Evolutionary conservation across 53 echinoderm and acorn worm genomes (phyloP).

Genomic region (Temnopleurus reevesii): DNA sequence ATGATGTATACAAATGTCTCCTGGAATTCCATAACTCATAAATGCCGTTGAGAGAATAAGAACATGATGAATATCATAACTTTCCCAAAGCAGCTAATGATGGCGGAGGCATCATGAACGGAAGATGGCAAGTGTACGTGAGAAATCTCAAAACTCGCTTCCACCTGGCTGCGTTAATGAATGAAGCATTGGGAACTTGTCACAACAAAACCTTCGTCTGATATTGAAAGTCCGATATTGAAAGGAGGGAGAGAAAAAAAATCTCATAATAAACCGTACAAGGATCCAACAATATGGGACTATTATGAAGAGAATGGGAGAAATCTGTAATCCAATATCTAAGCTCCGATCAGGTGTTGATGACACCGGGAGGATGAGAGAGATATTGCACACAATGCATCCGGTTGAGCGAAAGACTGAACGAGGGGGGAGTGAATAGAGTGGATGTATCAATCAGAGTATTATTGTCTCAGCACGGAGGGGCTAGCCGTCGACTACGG

Average conservation of each 20-base stretch:
- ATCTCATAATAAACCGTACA: constrained; percentile 30
- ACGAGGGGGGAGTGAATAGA: neutral
- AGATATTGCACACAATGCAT: constrained; percentile 37
- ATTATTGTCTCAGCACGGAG: constrained; percentile 35
- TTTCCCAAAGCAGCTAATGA: neutral
- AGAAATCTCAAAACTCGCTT: neutral
- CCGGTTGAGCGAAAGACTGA: constrained; percentile 35
- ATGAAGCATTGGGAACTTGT: neutral
- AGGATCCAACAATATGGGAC: constrained; percentile 4
- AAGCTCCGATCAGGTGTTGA: neutral
- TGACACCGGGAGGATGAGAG: neutral
- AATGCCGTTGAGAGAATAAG: neutral
- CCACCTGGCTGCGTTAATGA: constrained; percentile 23
- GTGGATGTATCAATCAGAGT: constrained; percentile 32
- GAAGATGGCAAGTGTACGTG: neutral
- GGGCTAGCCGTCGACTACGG: neutral
- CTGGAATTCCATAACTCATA: neutral
- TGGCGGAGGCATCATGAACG: neutral
- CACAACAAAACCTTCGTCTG: neutral
- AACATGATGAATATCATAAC: neutral
- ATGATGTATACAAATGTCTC: constrained; percentile 1
- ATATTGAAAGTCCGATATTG: no score
- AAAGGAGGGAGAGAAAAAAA: no score
- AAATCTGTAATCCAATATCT: constrained; percentile 14
- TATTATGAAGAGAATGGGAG: neutral